Evolutionary conservation across 1,140 invertebrate species (phyloP).

Genomic region (Physella acuta): DNA sequence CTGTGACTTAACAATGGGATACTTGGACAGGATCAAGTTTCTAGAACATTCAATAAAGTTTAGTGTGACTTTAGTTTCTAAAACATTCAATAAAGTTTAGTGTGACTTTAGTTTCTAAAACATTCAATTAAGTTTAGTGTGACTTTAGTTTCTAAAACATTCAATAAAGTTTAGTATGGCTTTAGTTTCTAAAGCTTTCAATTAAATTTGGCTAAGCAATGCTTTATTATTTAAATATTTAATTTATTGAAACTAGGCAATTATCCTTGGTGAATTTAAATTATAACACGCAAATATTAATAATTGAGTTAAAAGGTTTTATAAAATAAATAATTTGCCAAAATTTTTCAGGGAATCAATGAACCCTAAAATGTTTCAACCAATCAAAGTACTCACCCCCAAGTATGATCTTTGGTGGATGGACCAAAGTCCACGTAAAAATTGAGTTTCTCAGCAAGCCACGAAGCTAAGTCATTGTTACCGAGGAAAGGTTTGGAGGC

Average conservation of each 20-base stretch:
- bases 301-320: no score
- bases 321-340: no score
- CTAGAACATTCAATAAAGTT: constrained; percentile 35
- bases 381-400: constrained; percentile 57
- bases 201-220: no score
- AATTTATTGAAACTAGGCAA: no score
- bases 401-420: constrained; percentile 59
- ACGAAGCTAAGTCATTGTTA: constrained; percentile 60
- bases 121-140: neutral
- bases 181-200: neutral
- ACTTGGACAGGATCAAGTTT: constrained; percentile 59
- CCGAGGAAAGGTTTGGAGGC: constrained; percentile 60
- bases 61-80: constrained; percentile 34
- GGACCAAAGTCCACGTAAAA: constrained; percentile 62
- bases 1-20: constrained; percentile 58
- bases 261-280: no score
- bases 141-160: constrained; percentile 39
- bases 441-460: constrained; percentile 56
- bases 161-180: neutral
- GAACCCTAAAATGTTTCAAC: no score
- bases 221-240: no score
- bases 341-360: no score
- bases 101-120: constrained; percentile 38
- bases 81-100: constrained; percentile 19
- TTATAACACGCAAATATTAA: no score